phyloP scores from a whole-genome alignment of 2,113 vertebrate genomes.

The Sceloporus tristichus region DNA sequence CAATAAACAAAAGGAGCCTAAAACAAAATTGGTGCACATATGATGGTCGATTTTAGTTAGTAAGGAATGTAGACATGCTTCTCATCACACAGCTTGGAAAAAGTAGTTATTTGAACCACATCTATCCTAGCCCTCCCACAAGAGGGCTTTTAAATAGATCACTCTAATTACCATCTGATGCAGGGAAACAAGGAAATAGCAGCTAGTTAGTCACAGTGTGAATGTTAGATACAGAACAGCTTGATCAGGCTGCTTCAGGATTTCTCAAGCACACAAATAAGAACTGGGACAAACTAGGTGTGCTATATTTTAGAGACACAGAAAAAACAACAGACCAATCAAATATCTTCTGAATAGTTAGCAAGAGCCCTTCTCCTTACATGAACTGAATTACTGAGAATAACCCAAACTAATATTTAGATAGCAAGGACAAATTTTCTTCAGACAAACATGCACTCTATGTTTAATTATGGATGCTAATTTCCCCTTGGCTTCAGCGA shows the following conservation, averaged over 20 bases:
- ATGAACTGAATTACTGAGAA: conserved; percentile 33
- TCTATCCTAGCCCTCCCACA: conserved; percentile 30
- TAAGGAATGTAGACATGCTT: conserved; percentile 73
- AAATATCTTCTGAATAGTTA: conserved; percentile 50
- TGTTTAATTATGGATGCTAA: background rate
- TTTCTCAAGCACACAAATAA: conserved; percentile 58
- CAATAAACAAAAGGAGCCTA: conserved; percentile 48
- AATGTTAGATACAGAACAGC: conserved; percentile 50
- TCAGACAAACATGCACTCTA: background rate
- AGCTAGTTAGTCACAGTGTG: conserved; percentile 78
- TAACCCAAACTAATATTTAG: conserved; percentile 45
- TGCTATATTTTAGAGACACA: conserved; percentile 2
- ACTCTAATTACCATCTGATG: conserved; percentile 49
- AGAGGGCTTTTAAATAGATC: conserved; percentile 11
- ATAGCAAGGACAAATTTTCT: conserved; percentile 31
- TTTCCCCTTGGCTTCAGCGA: background rate
- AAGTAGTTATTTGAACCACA: conserved; percentile 39
- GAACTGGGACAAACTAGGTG: background rate
- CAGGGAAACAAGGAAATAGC: conserved; percentile 66
- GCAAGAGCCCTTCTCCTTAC: conserved; percentile 38
- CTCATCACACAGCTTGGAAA: conserved; percentile 49
- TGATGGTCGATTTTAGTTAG: conserved; percentile 25
- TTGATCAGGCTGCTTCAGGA: conserved; percentile 77
- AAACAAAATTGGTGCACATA: conserved; percentile 27
- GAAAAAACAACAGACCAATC: conserved; percentile 38